These are phyloP conservation scores for Erethizon dorsatum DNA, from an alignment of 2,797 vertebrate genomes.

Conservation along the genomic window DNA sequence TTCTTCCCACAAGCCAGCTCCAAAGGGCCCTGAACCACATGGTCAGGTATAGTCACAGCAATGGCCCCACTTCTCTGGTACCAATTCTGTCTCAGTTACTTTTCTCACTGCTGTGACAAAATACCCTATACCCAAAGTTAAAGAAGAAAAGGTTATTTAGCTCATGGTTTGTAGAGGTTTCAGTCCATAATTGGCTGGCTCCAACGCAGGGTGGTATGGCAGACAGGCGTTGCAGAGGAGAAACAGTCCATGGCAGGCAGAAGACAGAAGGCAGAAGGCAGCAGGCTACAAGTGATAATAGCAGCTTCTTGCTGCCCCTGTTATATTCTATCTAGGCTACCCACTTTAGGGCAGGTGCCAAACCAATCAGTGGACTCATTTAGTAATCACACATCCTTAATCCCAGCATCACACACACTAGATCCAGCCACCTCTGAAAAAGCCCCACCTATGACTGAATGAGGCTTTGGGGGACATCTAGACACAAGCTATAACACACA, in stretches of 20 bases:
- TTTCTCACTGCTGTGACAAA: too few relatives aligned
- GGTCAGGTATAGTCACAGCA: too few relatives aligned
- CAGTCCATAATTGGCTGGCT: too few relatives aligned
- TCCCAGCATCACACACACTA: not conserved
- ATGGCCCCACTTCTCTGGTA: not conserved
- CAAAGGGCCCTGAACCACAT: not conserved
- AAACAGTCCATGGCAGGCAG: too few relatives aligned
- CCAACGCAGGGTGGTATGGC: too few relatives aligned
- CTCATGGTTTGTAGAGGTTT: too few relatives aligned
- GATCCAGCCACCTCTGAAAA: not conserved
- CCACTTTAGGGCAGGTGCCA: not conserved
- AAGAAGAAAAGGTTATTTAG: too few relatives aligned
- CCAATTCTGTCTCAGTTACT: not conserved
- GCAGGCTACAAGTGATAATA: not conserved
- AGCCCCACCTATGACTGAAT: not conserved
- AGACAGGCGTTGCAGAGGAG: too few relatives aligned
- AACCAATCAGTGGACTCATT: not conserved
- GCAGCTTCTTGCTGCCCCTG: too few relatives aligned
- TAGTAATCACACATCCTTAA: not conserved
- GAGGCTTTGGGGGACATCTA: not conserved
- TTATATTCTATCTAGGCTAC: not conserved
- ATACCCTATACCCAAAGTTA: too few relatives aligned
- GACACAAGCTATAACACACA: not conserved
- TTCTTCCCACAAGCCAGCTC: not conserved
- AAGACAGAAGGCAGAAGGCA: too few relatives aligned